These are phyloP conservation scores for Papilio demoleus DNA, from an alignment of 2,888 invertebrate species.

Conservation along the genomic window DNA sequence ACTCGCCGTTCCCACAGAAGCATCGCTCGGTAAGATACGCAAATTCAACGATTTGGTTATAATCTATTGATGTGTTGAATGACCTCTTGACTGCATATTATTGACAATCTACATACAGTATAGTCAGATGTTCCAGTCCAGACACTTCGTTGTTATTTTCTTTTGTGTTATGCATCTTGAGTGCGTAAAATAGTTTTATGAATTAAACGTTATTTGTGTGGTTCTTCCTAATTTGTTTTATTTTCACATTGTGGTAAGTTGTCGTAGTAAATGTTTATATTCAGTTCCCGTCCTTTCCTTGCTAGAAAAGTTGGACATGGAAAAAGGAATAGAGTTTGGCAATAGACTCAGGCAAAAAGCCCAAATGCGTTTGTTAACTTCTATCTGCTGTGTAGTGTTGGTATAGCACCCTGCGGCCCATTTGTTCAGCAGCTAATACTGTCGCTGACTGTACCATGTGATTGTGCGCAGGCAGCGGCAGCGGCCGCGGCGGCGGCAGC, in stretches of 20 bases:
- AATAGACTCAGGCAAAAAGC: background rate
- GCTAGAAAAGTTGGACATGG: background rate
- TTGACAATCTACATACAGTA: background rate
- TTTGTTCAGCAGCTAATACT: constrained; percentile 19
- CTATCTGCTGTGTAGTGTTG: background rate
- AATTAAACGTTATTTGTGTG: background rate
- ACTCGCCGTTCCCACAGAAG: constrained; percentile 1
- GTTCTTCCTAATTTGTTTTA: background rate
- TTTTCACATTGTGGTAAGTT: constrained; percentile 3
- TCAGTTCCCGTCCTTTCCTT: background rate
- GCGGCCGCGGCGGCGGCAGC: constrained; percentile 90
- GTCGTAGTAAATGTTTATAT: background rate
- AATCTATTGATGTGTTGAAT: background rate
- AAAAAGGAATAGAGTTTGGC: background rate
- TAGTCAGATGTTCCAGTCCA: background rate
- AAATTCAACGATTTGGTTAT: constrained; percentile 11
- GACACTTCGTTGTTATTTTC: background rate
- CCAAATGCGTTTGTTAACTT: background rate
- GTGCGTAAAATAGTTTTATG: background rate
- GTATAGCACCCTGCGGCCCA: constrained; percentile 44
- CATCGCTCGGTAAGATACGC: constrained; percentile 13
- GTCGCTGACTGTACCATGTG: background rate
- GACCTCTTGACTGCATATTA: background rate
- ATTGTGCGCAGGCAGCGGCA: constrained; percentile 80
- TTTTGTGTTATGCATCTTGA: background rate